These are phyloP conservation scores for Melanotus villosus DNA, from an alignment of 2,888 invertebrate species.

Conservation along the genomic window DNA sequence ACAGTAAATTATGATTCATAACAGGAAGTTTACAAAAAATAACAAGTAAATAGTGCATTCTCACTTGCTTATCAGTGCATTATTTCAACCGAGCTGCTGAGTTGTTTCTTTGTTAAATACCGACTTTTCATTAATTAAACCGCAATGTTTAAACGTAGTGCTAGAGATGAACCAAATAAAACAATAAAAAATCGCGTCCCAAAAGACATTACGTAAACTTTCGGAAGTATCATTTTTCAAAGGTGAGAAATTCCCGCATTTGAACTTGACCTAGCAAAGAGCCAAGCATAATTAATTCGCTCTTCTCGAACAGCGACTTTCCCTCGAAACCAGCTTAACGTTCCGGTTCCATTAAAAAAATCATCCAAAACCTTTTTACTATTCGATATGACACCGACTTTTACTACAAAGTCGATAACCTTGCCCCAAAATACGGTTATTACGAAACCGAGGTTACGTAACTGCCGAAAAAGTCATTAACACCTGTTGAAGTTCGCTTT, in stretches of 20 bases:
- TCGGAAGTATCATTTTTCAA: too few relatives aligned
- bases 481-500: slow-evolving; percentile 67
- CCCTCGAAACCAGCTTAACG: background rate
- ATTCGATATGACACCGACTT: background rate
- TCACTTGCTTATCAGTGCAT: too few relatives aligned
- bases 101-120: too few relatives aligned
- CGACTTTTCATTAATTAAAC: too few relatives aligned
- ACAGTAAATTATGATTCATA: too few relatives aligned
- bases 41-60: too few relatives aligned
- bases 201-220: too few relatives aligned
- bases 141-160: too few relatives aligned
- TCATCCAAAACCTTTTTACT: background rate
- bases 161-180: too few relatives aligned
- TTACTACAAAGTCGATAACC: slow-evolving; percentile 10
- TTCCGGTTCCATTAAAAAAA: background rate
- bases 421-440: background rate
- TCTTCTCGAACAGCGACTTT: background rate
- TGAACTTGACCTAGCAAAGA: slow-evolving; percentile 2
- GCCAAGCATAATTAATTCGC: background rate
- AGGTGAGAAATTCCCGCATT: background rate
- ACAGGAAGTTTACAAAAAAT: too few relatives aligned
- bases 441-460: slow-evolving; percentile 27
- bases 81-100: too few relatives aligned
- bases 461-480: slow-evolving; percentile 55
- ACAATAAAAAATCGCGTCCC: too few relatives aligned